phyloP scores from a whole-genome alignment of 2,797 vertebrate genomes.

The Chaetophractus vellerosus region DNA sequence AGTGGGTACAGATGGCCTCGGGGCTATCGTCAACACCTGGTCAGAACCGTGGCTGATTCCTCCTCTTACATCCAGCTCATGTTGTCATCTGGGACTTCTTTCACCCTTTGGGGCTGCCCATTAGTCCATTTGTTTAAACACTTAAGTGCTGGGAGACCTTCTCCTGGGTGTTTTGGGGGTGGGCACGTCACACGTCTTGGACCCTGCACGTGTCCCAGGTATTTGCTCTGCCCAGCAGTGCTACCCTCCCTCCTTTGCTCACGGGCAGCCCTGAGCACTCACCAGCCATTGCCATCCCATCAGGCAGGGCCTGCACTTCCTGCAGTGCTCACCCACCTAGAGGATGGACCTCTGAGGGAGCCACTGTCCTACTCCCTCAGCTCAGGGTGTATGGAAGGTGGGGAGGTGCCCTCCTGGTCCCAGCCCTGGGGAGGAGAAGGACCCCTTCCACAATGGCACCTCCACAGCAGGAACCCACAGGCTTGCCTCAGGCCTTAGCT shows the following conservation, averaged over 20 bases:
- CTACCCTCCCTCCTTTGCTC: not conserved
- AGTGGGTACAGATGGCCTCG: not conserved
- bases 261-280: not conserved
- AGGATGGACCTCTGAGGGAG: not conserved
- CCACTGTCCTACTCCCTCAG: fast-evolving
- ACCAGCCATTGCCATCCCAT: not conserved
- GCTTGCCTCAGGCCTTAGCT: not conserved
- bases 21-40: not conserved
- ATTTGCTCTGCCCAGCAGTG: not conserved
- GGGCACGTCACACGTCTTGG: too few species aligned
- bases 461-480: not conserved
- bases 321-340: not conserved
- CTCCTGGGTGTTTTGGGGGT: fast-evolving
- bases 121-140: not conserved
- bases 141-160: not conserved
- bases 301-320: not conserved
- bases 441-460: too few species aligned
- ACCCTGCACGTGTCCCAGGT: not conserved
- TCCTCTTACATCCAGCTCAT: not conserved
- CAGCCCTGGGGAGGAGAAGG: too few species aligned
- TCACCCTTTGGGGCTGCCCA: not conserved
- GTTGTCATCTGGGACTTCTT: not conserved
- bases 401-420: too few species aligned
- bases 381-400: not conserved
- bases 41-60: not conserved